Conservation (phyloP, 2,113 vertebrate species). For the Pleuronectes platessa region DNA sequence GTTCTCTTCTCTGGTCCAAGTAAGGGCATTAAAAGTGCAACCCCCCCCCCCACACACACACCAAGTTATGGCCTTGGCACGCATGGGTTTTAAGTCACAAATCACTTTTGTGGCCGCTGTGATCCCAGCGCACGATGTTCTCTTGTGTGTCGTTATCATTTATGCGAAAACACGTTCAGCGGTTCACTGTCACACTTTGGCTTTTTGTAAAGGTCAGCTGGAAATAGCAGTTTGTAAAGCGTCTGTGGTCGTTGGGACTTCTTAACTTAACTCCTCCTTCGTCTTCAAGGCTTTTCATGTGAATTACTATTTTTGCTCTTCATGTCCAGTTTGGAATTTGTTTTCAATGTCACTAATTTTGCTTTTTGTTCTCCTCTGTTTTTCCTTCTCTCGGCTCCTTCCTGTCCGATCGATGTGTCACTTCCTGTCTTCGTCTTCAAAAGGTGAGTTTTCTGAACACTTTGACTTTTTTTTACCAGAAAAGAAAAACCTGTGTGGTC, state of each 20-base stretch:
- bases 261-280: conserved; percentile 26
- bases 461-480: conserved; percentile 11
- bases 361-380: conserved; percentile 8
- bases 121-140: background rate
- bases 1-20: too few relatives aligned
- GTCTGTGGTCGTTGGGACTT: background rate
- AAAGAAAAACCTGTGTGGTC: too few relatives aligned
- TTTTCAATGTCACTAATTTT: conserved; percentile 46
- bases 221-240: conserved; percentile 43
- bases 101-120: background rate
- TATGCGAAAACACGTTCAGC: conserved; percentile 15
- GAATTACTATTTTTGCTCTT: background rate
- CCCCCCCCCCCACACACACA: too few relatives aligned
- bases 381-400: background rate
- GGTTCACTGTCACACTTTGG: conserved; percentile 18
- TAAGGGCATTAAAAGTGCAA: too few relatives aligned
- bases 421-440: conserved; percentile 27
- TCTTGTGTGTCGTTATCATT: conserved; percentile 30
- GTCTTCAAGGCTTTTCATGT: conserved; percentile 20
- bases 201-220: conserved; percentile 52
- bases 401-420: conserved; percentile 6
- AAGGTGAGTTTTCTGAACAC: conserved; percentile 73
- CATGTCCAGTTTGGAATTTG: background rate
- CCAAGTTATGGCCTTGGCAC: too few relatives aligned
- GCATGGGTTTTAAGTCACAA: background rate